A percentile compares a stretch with the other conserved stretches of the same genome.
phyloP scores from a whole-genome alignment of 2,113 vertebrate species.

The Callopanchax toddi region DNA sequence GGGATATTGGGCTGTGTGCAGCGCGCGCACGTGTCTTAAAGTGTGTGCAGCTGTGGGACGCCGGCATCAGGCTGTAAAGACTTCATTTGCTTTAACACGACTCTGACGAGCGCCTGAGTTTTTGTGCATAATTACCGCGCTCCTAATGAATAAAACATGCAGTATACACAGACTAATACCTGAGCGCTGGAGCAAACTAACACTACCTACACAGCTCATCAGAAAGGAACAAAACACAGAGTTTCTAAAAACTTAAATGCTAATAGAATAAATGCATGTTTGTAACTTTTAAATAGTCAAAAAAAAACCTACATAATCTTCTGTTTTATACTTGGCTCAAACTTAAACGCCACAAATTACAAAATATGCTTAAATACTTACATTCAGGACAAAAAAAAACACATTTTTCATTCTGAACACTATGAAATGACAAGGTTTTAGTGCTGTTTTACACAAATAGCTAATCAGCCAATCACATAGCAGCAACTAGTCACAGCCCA shows the following conservation, averaged over 20 bases:
- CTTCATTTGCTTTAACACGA: slow-evolving; percentile 19
- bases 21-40: slow-evolving; percentile 27
- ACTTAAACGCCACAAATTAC: too few species aligned
- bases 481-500: too few species aligned
- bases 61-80: slow-evolving; percentile 11
- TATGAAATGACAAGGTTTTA: too few species aligned
- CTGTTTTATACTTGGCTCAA: too few species aligned
- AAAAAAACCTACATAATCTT: too few species aligned
- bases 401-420: too few species aligned
- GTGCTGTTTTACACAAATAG: too few species aligned
- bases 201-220: slow-evolving; percentile 10
- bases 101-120: slow-evolving; percentile 34
- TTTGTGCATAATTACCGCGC: slow-evolving; percentile 70
- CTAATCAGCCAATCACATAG: too few species aligned
- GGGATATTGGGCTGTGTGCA: background rate
- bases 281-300: background rate
- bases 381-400: too few species aligned
- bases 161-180: slow-evolving; percentile 47
- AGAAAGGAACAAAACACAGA: slow-evolving; percentile 15
- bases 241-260: slow-evolving; percentile 2
- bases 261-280: slow-evolving; percentile 17
- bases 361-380: too few species aligned
- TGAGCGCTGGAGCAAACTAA: slow-evolving; percentile 39
- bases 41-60: slow-evolving; percentile 11
- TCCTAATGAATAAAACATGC: slow-evolving; percentile 76